Percentiles rank a stretch among this genome's conserved stretches.
Evolutionary conservation across 2,113 vertebrate species (phyloP).

Genomic region (Siniperca knerii): DNA sequence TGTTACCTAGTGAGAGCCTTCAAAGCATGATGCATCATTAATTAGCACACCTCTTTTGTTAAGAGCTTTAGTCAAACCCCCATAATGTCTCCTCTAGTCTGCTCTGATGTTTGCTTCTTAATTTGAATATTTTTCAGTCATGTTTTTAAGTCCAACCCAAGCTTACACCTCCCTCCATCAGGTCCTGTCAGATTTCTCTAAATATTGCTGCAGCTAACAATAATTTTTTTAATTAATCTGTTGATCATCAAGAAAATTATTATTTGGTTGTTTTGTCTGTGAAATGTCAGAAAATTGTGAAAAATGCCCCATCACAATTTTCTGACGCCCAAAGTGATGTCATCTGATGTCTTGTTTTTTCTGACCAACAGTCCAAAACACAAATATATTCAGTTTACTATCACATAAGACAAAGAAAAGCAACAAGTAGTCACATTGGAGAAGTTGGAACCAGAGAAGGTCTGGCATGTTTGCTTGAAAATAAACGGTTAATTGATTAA

Average conservation of each 20-base stretch:
- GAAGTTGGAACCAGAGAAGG: background rate
- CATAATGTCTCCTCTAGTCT: conserved; percentile 9
- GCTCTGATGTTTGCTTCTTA: conserved; percentile 19
- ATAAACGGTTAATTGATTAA: too few relatives aligned
- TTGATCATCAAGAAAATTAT: background rate
- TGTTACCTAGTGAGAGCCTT: conserved; percentile 38
- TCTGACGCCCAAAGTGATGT: background rate
- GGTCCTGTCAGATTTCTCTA: background rate
- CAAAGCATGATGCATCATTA: conserved; percentile 57
- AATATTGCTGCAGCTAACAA: background rate
- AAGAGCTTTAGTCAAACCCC: conserved; percentile 15
- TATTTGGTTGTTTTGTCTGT: background rate
- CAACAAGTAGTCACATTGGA: background rate
- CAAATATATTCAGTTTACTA: background rate
- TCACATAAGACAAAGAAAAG: background rate
- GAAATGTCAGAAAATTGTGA: background rate
- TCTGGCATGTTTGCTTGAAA: background rate
- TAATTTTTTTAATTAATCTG: background rate
- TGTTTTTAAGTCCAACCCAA: conserved; percentile 4
- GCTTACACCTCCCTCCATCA: background rate
- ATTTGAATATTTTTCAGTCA: background rate
- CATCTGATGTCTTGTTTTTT: background rate
- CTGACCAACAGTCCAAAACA: background rate
- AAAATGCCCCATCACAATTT: too few relatives aligned
- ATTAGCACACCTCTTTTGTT: conserved; percentile 60